Evolutionary conservation across 2,113 vertebrate species (phyloP).

Genomic region (Centropus bengalensis): DNA sequence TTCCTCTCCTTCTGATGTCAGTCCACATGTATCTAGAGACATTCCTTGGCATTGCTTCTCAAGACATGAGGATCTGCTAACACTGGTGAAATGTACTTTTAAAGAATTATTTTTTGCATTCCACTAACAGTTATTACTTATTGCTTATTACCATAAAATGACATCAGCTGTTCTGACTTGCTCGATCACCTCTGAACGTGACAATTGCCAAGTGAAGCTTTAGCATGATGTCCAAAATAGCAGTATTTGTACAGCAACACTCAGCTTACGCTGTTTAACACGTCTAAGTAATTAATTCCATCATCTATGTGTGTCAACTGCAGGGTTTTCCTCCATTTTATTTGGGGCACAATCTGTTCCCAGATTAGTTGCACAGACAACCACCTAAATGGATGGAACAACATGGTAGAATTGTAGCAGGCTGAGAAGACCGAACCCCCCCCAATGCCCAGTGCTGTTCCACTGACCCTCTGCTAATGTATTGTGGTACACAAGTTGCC

Average conservation of each 20-base stretch:
- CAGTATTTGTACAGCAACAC: neutral
- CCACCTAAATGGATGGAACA: neutral
- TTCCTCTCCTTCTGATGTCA: neutral
- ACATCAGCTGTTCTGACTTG: neutral
- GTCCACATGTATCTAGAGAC: neutral
- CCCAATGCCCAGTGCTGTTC: neutral
- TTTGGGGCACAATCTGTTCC: neutral
- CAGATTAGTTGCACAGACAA: neutral
- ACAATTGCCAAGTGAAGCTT: neutral
- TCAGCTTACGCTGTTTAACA: neutral
- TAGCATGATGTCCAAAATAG: neutral
- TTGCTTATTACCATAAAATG: neutral
- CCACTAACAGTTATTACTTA: neutral
- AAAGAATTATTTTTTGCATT: neutral
- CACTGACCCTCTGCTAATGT: neutral
- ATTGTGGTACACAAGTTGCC: neutral
- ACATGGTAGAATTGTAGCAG: neutral
- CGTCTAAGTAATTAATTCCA: neutral
- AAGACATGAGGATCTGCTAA: neutral
- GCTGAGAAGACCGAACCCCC: neutral
- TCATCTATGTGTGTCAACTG: neutral
- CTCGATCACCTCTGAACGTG: rapidly evolving
- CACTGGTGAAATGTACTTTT: neutral
- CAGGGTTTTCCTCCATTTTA: neutral
- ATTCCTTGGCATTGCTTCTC: neutral